phyloP scores from a whole-genome alignment of 1,140 invertebrate species.

The Gonioctena quinquepunctata region DNA sequence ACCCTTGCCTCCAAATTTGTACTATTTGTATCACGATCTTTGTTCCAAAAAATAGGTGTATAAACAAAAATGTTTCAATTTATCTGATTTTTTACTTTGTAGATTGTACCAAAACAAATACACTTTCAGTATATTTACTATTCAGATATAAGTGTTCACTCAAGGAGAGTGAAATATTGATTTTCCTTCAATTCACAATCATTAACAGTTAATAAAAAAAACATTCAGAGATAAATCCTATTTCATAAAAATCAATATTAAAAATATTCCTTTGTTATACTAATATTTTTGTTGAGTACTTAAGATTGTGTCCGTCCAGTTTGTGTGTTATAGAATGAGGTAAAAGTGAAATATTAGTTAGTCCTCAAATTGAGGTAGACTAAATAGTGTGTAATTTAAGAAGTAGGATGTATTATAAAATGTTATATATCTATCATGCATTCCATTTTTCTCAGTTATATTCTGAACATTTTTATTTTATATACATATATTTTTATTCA shows the following conservation, averaged over 20 bases:
- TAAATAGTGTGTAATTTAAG: neutral
- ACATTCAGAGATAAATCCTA: too few relatives aligned
- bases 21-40: too few relatives aligned
- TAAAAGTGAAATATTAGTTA: neutral
- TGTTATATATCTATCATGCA: conserved; percentile 7
- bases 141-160: too few relatives aligned
- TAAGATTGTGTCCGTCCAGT: conserved; percentile 13
- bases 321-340: conserved; percentile 1
- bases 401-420: neutral
- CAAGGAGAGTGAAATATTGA: too few relatives aligned
- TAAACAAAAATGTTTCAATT: too few relatives aligned
- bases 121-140: too few relatives aligned
- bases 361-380: neutral
- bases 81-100: too few relatives aligned
- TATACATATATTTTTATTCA: conserved; percentile 17
- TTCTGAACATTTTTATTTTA: conserved; percentile 22
- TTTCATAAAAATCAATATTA: neutral
- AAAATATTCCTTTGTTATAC: neutral
- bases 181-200: too few relatives aligned
- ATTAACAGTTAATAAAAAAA: too few relatives aligned
- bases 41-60: too few relatives aligned
- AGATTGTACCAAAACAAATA: too few relatives aligned
- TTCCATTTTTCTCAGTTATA: conserved; percentile 21
- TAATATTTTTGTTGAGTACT: neutral
- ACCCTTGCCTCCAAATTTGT: too few relatives aligned